Base-by-base conservation (phyloP, 2,888 invertebrate species). In the Ethmia dodecea region DNA sequence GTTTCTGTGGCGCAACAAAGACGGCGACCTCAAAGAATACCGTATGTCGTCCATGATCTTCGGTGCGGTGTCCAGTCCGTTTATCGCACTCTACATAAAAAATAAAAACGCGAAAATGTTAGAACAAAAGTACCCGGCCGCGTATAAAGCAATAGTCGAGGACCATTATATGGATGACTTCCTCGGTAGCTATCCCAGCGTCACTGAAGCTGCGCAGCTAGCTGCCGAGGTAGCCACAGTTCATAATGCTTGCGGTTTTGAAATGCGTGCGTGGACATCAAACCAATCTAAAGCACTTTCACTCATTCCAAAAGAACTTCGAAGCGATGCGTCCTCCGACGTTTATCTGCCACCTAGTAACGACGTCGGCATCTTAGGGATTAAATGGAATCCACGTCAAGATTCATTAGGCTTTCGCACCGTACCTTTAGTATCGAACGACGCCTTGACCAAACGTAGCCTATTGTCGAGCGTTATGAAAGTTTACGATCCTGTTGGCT, bases 1-100 rank as follows among this genome's bases (percentile, higher is more conserved):
- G 18, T 54, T 9, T 54, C 53, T 42, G 28, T 36, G 40, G 40
- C 18, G 36, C 4, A 31, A 31, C 13, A 52, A 54, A 0, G 44
- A n/a, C n/a, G n/a, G n/a, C n/a, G n/a, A n/a, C n/a, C n/a, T n/a
- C n/a, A n/a, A n/a, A n/a, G n/a, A n/a, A n/a, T n/a, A n/a, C n/a
- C n/a, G n/a, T n/a, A n/a, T n/a, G n/a, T n/a, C n/a, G n/a, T n/a
- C n/a, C n/a, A n/a, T n/a, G n/a, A n/a, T n/a, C n/a, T n/a, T n/a
- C n/a, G n/a, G n/a, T n/a, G n/a, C n/a, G n/a, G n/a, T 22, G 5
- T 49, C 41, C 10, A 57, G 53, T 5, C 60, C 55, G 0, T 52
- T 47, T 34, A 51, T 44, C n/a, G 63, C 58, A 0, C 12, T 39
- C 4, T 40, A 49, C 16, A 47, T 52, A 24, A 38, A 60, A 2